Evolutionary conservation across 2,797 vertebrate species (phyloP).

Genomic region (Mus caroli): DNA sequence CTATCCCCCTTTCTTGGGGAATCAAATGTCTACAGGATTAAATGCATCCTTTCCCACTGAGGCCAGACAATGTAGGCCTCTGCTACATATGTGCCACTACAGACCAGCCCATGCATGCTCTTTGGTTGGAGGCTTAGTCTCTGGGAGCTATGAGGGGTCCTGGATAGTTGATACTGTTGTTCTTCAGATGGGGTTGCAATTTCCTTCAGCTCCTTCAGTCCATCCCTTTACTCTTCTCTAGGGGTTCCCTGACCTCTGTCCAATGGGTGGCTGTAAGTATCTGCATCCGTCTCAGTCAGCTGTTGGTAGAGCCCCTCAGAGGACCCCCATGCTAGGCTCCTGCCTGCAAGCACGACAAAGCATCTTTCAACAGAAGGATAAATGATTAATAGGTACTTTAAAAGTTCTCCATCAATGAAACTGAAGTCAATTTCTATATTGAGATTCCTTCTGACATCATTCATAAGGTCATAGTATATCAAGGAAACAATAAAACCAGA

Average conservation of each 20-base stretch:
- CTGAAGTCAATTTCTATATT: neutral
- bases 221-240: neutral
- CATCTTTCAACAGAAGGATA: neutral
- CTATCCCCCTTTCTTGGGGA: neutral
- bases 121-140: neutral
- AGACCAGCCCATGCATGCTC: neutral
- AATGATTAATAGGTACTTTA: neutral
- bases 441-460: neutral
- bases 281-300: neutral
- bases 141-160: neutral
- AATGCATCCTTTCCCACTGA: neutral
- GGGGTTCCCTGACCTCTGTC: neutral
- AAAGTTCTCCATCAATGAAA: neutral
- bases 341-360: neutral
- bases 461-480: neutral
- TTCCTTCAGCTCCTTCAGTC: neutral
- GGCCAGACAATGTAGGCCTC: neutral
- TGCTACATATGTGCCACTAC: neutral
- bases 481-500: neutral
- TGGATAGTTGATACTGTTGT: neutral
- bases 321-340: neutral
- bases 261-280: neutral
- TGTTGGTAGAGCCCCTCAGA: neutral
- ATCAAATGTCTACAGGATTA: neutral
- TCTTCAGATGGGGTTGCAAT: neutral